These are phyloP conservation scores for Mnemiopsis leidyi DNA, from an alignment of 37 sponge, comb jelly and placozoan genomes.

Conservation along the genomic window DNA sequence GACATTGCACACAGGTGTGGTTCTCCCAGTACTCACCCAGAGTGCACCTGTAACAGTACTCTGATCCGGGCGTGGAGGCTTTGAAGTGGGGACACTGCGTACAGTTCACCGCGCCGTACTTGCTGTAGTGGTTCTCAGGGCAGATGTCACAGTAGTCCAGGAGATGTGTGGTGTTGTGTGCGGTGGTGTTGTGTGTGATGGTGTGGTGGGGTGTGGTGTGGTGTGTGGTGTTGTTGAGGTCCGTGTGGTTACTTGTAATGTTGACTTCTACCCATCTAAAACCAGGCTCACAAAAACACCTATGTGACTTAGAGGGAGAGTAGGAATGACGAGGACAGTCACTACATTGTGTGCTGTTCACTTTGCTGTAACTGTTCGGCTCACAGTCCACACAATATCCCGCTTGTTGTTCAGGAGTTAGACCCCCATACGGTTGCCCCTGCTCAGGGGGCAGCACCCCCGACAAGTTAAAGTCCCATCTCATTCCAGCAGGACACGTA, in stretches of 20 bases:
- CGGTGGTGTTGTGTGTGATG: background rate
- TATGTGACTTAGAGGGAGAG: background rate
- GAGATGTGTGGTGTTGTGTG: background rate
- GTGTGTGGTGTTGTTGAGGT: background rate
- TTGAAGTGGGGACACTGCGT: background rate
- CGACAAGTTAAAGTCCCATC: background rate
- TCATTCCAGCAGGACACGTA: background rate
- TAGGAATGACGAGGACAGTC: background rate
- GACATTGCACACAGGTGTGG: background rate
- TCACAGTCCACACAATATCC: background rate
- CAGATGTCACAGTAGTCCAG: background rate
- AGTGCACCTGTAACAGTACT: conserved; percentile 6
- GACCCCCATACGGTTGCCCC: background rate
- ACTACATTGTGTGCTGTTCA: background rate
- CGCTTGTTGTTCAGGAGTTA: background rate
- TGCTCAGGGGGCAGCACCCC: background rate
- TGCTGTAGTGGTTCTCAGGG: background rate
- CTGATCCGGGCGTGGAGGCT: background rate
- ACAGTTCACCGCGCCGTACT: background rate
- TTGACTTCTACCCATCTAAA: background rate
- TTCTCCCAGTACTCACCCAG: conserved; percentile 9
- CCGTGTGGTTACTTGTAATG: background rate
- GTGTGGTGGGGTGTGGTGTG: background rate
- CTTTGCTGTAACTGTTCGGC: background rate
- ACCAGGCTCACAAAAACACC: background rate